Conservation (phyloP, 2,888 invertebrate species). For the Agrotis segetum region DNA sequence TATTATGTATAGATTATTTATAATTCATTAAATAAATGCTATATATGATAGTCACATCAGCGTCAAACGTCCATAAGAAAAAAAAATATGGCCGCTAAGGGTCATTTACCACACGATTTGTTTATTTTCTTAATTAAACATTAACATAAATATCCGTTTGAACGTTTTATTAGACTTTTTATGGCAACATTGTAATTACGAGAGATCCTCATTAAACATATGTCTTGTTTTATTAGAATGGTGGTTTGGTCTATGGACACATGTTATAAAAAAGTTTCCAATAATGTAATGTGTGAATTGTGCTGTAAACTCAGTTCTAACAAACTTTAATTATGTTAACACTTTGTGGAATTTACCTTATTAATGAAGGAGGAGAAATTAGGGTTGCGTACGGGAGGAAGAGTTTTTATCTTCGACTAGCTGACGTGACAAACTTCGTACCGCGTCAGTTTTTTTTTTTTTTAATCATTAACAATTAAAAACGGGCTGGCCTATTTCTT, state of each 20-base stretch:
- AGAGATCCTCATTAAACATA: constrained; percentile 63
- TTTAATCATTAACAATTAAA: no score
- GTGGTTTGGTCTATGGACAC: constrained; percentile 32
- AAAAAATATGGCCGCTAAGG: constrained; percentile 47
- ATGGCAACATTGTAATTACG: constrained; percentile 71
- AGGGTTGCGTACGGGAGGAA: constrained; percentile 43
- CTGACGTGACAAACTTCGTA: no score
- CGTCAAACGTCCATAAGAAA: constrained; percentile 10
- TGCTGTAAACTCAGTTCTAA: constrained; percentile 49
- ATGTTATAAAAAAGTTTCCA: constrained; percentile 56
- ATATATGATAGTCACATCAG: constrained; percentile 16
- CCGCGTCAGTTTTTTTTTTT: no score
- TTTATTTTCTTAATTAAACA: constrained; percentile 75
- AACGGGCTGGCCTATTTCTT: no score
- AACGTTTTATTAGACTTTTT: constrained; percentile 70
- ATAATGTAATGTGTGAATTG: constrained; percentile 64
- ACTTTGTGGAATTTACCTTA: constrained; percentile 54
- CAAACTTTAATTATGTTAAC: constrained; percentile 62
- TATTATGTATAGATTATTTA: no score
- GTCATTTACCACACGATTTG: constrained; percentile 69
- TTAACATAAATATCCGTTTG: constrained; percentile 66
- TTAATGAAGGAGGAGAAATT: constrained; percentile 46
- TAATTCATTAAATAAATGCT: constrained; percentile 27
- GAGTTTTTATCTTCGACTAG: no score
- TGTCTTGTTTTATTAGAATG: constrained; percentile 57